Percentiles rank a stretch among this genome's conserved stretches.
phyloP scores from a whole-genome alignment of 2,113 vertebrate genomes.

The Emydura subglobosa region DNA sequence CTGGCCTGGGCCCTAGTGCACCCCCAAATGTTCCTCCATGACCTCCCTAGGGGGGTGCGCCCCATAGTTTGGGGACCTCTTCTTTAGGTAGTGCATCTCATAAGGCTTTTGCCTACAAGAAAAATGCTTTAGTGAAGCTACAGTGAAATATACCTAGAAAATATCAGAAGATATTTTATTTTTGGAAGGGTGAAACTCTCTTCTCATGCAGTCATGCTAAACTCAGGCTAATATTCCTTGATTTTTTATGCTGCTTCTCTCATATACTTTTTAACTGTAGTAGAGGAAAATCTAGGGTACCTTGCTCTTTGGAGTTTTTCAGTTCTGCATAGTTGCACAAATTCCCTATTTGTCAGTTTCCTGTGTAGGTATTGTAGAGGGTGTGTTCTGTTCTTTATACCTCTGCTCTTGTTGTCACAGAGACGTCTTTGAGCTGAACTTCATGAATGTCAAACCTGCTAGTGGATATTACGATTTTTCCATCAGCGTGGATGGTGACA shows the following conservation, averaged over 20 bases:
- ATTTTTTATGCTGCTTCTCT: neutral
- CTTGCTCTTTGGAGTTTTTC: neutral
- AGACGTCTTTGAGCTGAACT: conserved; percentile 93
- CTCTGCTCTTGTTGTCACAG: conserved; percentile 70
- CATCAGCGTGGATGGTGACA: conserved; percentile 90
- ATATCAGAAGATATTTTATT: neutral
- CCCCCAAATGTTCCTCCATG: no score
- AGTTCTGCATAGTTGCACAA: neutral
- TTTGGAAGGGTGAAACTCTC: neutral
- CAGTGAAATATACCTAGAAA: neutral
- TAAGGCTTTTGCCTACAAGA: neutral
- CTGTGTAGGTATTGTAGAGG: neutral
- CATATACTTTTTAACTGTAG: neutral
- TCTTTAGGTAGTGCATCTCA: neutral
- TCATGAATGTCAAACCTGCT: conserved; percentile 91
- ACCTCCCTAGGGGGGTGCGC: no score
- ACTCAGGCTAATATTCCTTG: neutral
- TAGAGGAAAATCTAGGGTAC: neutral
- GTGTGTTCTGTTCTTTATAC: neutral
- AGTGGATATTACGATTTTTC: conserved; percentile 97
- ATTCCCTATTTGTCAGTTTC: neutral
- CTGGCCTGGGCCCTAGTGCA: no score
- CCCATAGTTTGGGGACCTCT: no score
- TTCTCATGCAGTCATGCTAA: no score
- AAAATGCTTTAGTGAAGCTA: neutral